Conservation (phyloP, 2,888 invertebrate genomes). For the Hipparchia sbordonii region DNA sequence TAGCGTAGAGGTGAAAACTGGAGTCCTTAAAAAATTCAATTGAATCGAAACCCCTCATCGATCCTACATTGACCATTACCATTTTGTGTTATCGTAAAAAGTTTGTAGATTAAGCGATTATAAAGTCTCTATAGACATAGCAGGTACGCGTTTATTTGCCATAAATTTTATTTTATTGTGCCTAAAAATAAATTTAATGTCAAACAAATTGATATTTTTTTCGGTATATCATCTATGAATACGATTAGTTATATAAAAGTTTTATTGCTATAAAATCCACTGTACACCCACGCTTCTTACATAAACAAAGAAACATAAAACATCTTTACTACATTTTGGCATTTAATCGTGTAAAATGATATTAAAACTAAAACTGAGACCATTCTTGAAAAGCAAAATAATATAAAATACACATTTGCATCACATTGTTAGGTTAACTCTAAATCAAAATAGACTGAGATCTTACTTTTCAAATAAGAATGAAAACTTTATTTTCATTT, state of each 20-base stretch:
- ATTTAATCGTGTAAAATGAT: neutral
- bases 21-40: too few relatives aligned
- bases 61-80: too few relatives aligned
- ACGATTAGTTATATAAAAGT: neutral
- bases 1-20: too few relatives aligned
- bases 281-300: neutral
- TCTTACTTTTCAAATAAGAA: too few relatives aligned
- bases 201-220: neutral
- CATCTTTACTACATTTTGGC: neutral
- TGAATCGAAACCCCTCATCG: too few relatives aligned
- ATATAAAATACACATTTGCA: too few relatives aligned
- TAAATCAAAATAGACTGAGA: too few relatives aligned
- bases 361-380: neutral
- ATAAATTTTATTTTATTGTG: slow-evolving; percentile 5
- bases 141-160: neutral
- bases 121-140: neutral
- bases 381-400: neutral
- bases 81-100: too few relatives aligned
- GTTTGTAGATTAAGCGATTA: neutral
- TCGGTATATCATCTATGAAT: neutral
- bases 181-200: neutral
- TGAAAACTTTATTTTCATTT: neutral
- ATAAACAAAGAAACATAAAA: slow-evolving; percentile 6
- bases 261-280: neutral
- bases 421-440: too few relatives aligned